Evolutionary conservation across 2,113 vertebrate species (phyloP).

Genomic region (Siniperca knerii): DNA sequence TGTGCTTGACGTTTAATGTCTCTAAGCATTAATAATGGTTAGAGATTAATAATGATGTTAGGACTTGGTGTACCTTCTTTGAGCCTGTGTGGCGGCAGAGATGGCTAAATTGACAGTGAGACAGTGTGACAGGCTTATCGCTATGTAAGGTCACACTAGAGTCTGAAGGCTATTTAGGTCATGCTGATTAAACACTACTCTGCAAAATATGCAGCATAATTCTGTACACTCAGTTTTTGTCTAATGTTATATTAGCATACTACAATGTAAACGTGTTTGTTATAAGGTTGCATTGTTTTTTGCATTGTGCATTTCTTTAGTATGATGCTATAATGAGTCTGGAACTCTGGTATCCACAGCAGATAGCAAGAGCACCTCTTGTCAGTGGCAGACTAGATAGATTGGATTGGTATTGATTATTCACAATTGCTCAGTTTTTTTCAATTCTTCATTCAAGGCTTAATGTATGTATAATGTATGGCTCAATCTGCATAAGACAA

Average conservation of each 20-base stretch:
- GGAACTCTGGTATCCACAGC: neutral
- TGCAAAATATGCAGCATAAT: slow-evolving; percentile 33
- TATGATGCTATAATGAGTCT: neutral
- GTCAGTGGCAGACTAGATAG: neutral
- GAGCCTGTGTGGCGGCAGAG: slow-evolving; percentile 4
- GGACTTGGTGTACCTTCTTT: slow-evolving; percentile 24
- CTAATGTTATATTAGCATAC: fast-evolving
- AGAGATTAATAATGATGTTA: neutral
- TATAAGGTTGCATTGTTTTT: neutral
- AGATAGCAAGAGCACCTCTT: neutral
- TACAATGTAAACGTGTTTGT: neutral
- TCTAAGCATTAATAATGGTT: neutral
- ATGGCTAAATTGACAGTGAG: slow-evolving; percentile 18
- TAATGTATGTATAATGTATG: neutral
- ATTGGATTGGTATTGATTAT: neutral
- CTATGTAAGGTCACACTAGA: slow-evolving; percentile 52
- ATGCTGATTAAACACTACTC: slow-evolving; percentile 54
- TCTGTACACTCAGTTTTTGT: neutral
- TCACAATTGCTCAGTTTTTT: neutral
- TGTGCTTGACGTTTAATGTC: neutral
- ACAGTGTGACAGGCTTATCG: slow-evolving; percentile 29
- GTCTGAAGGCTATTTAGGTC: slow-evolving; percentile 63
- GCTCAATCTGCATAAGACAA: neutral
- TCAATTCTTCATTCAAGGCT: neutral
- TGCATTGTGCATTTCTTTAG: neutral